Conservation (phyloP, 2,797 vertebrate genomes). For the Glyptemys insculpta region DNA sequence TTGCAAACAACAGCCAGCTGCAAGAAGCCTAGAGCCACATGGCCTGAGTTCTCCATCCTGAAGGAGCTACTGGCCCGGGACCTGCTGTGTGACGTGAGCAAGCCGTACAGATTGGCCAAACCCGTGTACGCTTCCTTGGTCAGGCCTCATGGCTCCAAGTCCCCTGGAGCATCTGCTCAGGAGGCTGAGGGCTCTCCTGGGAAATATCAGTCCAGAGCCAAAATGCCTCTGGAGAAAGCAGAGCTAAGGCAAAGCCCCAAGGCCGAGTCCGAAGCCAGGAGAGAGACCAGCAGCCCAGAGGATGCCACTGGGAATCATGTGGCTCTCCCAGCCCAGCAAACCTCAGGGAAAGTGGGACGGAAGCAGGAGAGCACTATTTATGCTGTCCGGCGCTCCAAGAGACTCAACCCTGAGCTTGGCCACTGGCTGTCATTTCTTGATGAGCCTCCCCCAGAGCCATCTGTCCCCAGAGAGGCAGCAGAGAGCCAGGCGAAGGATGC, state of each 20-base stretch:
- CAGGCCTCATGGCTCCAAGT: constrained; percentile 15
- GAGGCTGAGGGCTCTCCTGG: not conserved
- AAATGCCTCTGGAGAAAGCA: not conserved
- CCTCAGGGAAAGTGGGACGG: constrained; percentile 52
- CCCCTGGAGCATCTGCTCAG: not conserved
- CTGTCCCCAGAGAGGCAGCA: not conserved
- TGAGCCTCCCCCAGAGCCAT: not conserved
- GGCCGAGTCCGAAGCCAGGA: constrained; percentile 51
- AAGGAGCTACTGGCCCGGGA: constrained; percentile 93
- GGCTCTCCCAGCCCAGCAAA: not conserved
- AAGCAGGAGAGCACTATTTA: constrained; percentile 80
- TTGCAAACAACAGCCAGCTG: not conserved
- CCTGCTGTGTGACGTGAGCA: constrained; percentile 92
- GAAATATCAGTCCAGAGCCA: constrained; percentile 32
- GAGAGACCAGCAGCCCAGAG: constrained; percentile 38
- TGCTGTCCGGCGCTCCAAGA: constrained; percentile 92
- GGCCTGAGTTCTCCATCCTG: constrained; percentile 88
- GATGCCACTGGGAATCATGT: constrained; percentile 21
- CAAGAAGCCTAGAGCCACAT: constrained; percentile 70
- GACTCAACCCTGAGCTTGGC: constrained; percentile 91
- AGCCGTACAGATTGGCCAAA: constrained; percentile 94
- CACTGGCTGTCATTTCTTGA: constrained; percentile 81
- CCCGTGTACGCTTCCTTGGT: constrained; percentile 88
- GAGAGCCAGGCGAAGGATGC: accelerated
- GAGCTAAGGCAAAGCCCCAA: constrained; percentile 75